These are phyloP conservation scores for Drosophila tropicalis DNA, from an alignment of 1,140 invertebrate species.

Conservation along the genomic window DNA sequence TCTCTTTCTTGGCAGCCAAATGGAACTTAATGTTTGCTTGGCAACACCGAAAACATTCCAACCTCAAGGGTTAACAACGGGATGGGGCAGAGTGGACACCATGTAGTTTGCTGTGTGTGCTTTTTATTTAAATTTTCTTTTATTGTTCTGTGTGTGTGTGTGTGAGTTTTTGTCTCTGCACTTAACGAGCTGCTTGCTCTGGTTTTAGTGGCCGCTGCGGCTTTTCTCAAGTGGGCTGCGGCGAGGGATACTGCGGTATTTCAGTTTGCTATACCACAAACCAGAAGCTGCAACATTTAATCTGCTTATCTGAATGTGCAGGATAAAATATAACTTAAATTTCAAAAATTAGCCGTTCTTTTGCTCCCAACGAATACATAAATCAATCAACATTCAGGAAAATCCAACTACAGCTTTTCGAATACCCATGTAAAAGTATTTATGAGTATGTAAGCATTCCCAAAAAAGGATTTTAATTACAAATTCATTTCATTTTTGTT, in stretches of 20 bases:
- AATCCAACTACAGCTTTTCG: too few species aligned
- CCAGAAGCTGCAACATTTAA: slow-evolving; percentile 6
- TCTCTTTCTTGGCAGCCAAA: slow-evolving; percentile 1
- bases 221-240: slow-evolving; percentile 18
- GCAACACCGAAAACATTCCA: slow-evolving; percentile 38
- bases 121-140: slow-evolving; percentile 10
- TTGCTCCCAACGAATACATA: too few species aligned
- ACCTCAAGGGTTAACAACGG: slow-evolving; percentile 1
- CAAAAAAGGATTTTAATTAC: not conserved
- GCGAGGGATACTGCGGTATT: not conserved
- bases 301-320: not conserved
- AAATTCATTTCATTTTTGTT: slow-evolving; percentile 27
- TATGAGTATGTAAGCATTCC: too few species aligned
- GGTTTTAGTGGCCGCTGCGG: slow-evolving; percentile 46
- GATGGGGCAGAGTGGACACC: not conserved
- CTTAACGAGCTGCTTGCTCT: slow-evolving; percentile 53
- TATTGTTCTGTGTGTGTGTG: slow-evolving; percentile 21
- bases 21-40: slow-evolving; percentile 43
- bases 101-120: slow-evolving; percentile 21
- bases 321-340: not conserved
- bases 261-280: slow-evolving; percentile 1
- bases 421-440: too few species aligned
- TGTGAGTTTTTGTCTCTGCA: slow-evolving; percentile 42
- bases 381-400: too few species aligned
- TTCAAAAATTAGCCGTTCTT: not conserved